phyloP scores from a whole-genome alignment of 92 coral and sea anemone genomes.

The Meandrina meandrites region DNA sequence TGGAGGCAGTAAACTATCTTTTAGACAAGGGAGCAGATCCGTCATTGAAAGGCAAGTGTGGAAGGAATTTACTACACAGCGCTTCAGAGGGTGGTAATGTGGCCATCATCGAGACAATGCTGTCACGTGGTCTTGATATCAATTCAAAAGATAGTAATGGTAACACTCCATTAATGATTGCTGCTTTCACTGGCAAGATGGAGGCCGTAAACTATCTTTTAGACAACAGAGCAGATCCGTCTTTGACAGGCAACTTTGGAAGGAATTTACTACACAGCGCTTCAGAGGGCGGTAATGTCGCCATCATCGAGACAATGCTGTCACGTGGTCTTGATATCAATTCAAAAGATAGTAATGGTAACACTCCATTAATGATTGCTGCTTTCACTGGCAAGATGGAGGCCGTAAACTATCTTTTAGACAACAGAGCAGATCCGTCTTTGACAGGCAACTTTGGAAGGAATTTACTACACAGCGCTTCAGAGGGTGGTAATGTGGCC shows the following conservation, averaged over 20 bases:
- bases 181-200: not conserved
- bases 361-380: not conserved
- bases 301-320: not conserved
- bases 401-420: not conserved
- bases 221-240: not conserved
- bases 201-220: not conserved
- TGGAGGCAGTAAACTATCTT: not conserved
- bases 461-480: too few species aligned
- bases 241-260: not conserved
- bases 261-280: not conserved
- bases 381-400: not conserved
- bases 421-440: not conserved
- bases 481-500: too few species aligned
- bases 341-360: not conserved
- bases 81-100: not conserved
- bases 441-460: too few species aligned
- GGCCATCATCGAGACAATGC: not conserved
- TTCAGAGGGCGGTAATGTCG: not conserved
- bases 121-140: not conserved
- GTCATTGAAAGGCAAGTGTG: not conserved
- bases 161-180: not conserved
- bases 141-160: not conserved
- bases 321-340: not conserved
- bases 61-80: not conserved
- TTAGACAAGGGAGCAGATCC: constrained; percentile 1